phyloP scores from a whole-genome alignment of 1,140 invertebrate genomes.

The Tribolium castaneum region DNA sequence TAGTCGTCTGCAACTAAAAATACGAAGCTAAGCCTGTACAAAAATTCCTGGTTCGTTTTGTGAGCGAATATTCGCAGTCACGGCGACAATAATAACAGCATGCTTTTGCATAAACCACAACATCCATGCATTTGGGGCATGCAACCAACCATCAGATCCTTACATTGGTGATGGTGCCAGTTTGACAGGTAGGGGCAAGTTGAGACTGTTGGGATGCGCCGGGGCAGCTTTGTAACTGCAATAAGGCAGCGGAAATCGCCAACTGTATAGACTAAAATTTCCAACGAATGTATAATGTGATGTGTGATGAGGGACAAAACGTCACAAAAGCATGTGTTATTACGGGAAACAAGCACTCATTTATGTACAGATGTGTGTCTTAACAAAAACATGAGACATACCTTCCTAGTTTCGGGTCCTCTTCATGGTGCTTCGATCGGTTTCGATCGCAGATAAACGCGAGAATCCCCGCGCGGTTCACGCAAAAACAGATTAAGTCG shows the following conservation, averaged over 20 bases:
- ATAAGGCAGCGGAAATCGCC: conserved; percentile 93
- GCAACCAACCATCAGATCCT: conserved; percentile 58
- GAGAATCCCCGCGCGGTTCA: conserved; percentile 76
- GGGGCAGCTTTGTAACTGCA: conserved; percentile 84
- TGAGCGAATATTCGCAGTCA: not conserved
- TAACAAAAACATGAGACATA: conserved; percentile 62
- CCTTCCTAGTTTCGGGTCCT: conserved; percentile 85
- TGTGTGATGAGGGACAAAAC: conserved; percentile 37
- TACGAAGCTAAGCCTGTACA: not conserved
- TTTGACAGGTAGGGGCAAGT: conserved; percentile 79
- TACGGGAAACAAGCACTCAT: not conserved
- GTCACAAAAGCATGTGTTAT: conserved; percentile 34
- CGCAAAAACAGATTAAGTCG: conserved; percentile 81
- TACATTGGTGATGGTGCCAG: conserved; percentile 75
- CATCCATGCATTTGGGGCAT: conserved; percentile 18
- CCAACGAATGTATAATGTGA: conserved; percentile 52
- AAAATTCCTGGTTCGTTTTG: too few species aligned
- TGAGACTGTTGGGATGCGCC: conserved; percentile 79
- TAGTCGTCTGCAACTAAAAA: not conserved
- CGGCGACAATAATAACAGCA: conserved; percentile 9
- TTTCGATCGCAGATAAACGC: conserved; percentile 75
- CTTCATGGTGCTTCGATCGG: conserved; percentile 74
- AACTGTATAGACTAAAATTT: conserved; percentile 89
- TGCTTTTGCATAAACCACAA: conserved; percentile 28
- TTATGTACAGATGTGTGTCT: not conserved